A percentile compares a stretch with the other conserved stretches of the same genome.
phyloP scores from a whole-genome alignment of 2,113 vertebrate genomes.

The Perca schrenkii region DNA sequence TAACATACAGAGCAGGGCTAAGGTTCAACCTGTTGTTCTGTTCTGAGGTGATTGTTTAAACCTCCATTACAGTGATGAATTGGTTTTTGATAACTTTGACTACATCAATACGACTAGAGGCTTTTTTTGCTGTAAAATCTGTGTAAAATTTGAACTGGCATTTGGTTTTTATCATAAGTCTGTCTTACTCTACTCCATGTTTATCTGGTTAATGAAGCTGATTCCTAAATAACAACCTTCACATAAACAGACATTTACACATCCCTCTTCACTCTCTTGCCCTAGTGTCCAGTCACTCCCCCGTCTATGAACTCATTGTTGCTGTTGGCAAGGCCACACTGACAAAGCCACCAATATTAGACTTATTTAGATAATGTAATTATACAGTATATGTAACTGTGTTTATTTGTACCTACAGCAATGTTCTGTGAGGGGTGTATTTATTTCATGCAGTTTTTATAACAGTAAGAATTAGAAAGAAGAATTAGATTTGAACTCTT shows the following conservation, averaged over 20 bases:
- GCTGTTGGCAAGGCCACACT: constrained; percentile 52
- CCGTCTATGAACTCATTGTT: constrained; percentile 36
- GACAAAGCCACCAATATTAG: constrained; percentile 15
- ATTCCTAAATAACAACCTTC: not conserved
- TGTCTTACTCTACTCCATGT: not conserved
- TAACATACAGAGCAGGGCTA: not conserved
- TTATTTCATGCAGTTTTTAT: constrained; percentile 10
- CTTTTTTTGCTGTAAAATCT: not conserved
- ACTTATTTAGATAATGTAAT: constrained; percentile 46
- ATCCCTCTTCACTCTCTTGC: not conserved
- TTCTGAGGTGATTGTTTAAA: too few relatives aligned
- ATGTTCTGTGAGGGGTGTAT: not conserved
- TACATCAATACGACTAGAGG: not conserved
- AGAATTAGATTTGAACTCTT: constrained; percentile 2
- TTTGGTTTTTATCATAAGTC: not conserved
- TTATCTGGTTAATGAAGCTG: not conserved
- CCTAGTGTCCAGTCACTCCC: not conserved
- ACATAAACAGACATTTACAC: not conserved
- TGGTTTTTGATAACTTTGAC: not conserved
- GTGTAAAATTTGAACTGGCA: not conserved
- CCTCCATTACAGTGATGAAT: not conserved
- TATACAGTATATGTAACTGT: not conserved
- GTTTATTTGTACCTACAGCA: constrained; percentile 45
- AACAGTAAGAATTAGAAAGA: not conserved
- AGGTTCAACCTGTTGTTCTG: too few relatives aligned